Percentiles rank a stretch among this genome's conserved stretches.
Evolutionary conservation across 2,888 invertebrate species (phyloP).

Genomic region (Heliconius hortense): DNA sequence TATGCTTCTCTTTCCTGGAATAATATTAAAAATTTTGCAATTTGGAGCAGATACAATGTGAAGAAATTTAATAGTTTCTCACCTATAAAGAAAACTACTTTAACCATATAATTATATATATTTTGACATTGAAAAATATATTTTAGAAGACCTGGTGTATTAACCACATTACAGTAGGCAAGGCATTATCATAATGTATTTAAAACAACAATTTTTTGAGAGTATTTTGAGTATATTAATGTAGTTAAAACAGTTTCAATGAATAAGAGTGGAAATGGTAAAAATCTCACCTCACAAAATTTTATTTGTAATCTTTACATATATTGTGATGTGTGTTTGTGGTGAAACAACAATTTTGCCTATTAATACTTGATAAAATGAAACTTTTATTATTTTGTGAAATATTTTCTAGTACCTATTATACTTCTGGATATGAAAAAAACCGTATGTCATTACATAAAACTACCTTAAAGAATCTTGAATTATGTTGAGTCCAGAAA

Average conservation of each 20-base stretch:
- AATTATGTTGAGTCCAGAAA: constrained; percentile 92
- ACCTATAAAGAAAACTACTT: not conserved
- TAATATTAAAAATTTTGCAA: not conserved
- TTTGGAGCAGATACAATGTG: not conserved
- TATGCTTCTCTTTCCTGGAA: constrained; percentile 83
- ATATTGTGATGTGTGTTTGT: no score
- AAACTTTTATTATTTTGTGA: no score
- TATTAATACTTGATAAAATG: not conserved
- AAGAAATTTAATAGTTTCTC: not conserved
- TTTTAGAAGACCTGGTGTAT: no score
- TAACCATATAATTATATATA: not conserved
- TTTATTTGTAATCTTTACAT: no score
- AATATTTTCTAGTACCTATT: not conserved
- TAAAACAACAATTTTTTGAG: no score
- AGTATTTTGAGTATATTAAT: no score
- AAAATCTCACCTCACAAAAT: no score
- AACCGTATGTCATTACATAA: constrained; percentile 25
- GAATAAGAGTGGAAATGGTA: no score
- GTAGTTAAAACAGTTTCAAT: no score
- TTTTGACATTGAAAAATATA: no score
- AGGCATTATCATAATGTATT: no score
- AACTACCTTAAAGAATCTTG: constrained; percentile 84
- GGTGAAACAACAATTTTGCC: not conserved
- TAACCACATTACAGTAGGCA: no score
- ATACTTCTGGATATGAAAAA: not conserved